Evolutionary conservation across 2,888 invertebrate species (phyloP).

Genomic region (Tenthredo distinguenda): DNA sequence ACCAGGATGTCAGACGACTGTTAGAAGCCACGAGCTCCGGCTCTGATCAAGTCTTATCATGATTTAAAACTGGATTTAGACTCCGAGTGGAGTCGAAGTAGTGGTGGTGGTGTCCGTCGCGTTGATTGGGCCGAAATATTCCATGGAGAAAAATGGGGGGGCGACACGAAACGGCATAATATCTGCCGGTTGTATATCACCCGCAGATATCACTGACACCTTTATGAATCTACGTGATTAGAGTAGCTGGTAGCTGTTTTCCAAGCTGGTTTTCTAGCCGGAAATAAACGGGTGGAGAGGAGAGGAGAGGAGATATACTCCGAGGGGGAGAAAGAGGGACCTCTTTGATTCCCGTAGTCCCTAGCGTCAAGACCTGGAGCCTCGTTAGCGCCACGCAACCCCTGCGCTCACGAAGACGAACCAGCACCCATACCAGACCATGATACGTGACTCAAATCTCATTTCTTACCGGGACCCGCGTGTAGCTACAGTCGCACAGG

Average conservation of each 20-base stretch:
- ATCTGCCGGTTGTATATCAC: slow-evolving; percentile 52
- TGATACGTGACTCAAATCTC: slow-evolving; percentile 75
- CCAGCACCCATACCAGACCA: slow-evolving; percentile 61
- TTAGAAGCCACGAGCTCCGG: not conserved
- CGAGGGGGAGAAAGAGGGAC: slow-evolving; percentile 53
- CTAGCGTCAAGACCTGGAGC: slow-evolving; percentile 55
- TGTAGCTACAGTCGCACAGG: slow-evolving; percentile 11
- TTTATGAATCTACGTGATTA: slow-evolving; percentile 54
- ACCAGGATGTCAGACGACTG: not conserved
- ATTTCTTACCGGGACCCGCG: slow-evolving; percentile 58
- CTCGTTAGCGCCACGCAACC: slow-evolving; percentile 69
- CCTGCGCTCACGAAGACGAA: slow-evolving; percentile 55
- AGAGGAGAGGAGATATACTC: slow-evolving; percentile 21
- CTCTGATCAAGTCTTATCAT: slow-evolving; percentile 37
- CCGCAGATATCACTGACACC: slow-evolving; percentile 52
- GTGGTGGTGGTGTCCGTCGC: not conserved
- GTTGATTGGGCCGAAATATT: slow-evolving; percentile 4
- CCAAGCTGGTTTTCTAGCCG: not conserved
- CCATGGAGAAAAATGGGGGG: not conserved
- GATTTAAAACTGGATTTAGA: slow-evolving; percentile 43
- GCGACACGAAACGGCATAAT: slow-evolving; percentile 44
- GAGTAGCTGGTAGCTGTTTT: slow-evolving; percentile 10
- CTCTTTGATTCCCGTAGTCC: slow-evolving; percentile 60
- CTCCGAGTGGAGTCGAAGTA: not conserved
- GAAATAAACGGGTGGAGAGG: not conserved